These are phyloP conservation scores for Chamaea fasciata DNA, from an alignment of 2,113 vertebrate species.

Conservation along the genomic window DNA sequence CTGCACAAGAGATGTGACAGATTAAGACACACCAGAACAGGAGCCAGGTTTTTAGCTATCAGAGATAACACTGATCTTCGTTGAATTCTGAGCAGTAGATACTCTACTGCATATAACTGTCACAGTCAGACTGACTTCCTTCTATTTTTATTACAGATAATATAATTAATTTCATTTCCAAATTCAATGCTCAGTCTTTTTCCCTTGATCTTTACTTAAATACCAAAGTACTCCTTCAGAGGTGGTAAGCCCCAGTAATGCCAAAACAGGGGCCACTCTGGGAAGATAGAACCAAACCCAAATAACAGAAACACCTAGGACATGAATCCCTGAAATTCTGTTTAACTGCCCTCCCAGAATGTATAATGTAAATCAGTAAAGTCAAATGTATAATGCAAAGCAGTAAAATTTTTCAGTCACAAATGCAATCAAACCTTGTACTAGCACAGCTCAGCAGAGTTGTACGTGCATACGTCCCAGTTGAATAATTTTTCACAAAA, in stretches of 20 bases:
- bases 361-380: neutral
- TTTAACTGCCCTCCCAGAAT: fast-evolving
- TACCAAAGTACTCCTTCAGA: neutral
- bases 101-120: neutral
- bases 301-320: neutral
- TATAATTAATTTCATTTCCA: neutral
- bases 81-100: neutral
- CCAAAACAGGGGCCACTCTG: neutral
- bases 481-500: neutral
- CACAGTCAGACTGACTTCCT: neutral
- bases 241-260: neutral
- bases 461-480: neutral
- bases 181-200: neutral
- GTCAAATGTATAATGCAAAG: neutral
- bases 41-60: neutral
- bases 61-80: neutral
- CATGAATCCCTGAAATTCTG: neutral
- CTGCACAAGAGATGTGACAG: neutral
- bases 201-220: neutral
- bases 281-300: neutral
- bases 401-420: neutral
- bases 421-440: neutral
- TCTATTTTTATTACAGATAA: neutral
- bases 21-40: neutral
- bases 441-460: neutral